Conservation (phyloP, 2,797 vertebrate genomes). For the Neosalanx taihuensis region DNA sequence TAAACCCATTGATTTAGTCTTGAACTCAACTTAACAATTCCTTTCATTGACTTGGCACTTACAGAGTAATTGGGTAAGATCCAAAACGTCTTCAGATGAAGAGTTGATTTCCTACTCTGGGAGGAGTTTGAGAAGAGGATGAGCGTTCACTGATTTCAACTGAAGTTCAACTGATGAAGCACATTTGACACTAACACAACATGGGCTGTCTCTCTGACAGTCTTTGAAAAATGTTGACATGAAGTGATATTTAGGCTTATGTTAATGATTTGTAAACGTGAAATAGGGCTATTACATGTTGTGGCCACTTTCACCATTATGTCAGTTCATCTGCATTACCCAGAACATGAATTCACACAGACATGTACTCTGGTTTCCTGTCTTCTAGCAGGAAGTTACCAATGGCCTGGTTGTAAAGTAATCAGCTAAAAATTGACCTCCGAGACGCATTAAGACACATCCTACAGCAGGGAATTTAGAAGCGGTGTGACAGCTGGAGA, state of each 20-base stretch:
- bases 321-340: not conserved
- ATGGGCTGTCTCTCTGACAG: not conserved
- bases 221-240: no score
- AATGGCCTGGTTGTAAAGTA: not conserved
- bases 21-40: no score
- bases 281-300: not conserved
- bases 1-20: no score
- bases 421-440: not conserved
- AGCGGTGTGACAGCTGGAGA: constrained; percentile 22
- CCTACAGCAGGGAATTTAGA: not conserved
- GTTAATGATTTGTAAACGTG: no score
- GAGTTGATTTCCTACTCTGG: not conserved
- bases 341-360: constrained; percentile 1
- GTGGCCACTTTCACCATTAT: not conserved
- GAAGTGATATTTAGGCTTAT: no score
- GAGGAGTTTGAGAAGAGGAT: constrained; percentile 9
- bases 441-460: no score
- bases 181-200: constrained; percentile 23
- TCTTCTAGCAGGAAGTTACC: not conserved
- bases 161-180: not conserved
- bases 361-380: not conserved
- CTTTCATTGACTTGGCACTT: no score
- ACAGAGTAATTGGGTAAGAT: no score
- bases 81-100: no score
- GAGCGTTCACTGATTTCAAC: constrained; percentile 6